Percentiles rank a stretch among this genome's conserved stretches.
Conservation (phyloP, 2,797 vertebrate genomes). For the Masticophis lateralis region DNA sequence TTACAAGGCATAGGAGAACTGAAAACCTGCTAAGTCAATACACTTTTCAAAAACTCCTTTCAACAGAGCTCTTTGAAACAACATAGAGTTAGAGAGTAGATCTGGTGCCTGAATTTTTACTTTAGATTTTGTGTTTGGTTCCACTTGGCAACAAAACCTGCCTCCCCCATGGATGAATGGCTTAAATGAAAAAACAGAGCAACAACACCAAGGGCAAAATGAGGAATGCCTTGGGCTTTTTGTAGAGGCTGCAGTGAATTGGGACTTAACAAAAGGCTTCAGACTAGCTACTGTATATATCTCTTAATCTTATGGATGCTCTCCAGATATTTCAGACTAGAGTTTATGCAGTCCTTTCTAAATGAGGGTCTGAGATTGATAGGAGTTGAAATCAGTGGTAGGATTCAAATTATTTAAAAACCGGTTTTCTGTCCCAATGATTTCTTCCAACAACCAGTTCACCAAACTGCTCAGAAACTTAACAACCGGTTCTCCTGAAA, state of each 20-base stretch:
- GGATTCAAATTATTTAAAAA: too few species aligned
- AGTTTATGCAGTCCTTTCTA: background rate
- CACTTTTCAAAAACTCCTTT: conserved; percentile 6
- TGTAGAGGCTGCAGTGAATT: background rate
- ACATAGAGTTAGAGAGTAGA: background rate
- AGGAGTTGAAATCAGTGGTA: background rate
- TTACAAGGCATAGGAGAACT: conserved; percentile 20
- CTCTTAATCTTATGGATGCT: background rate
- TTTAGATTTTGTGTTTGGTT: background rate
- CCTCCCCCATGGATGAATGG: background rate
- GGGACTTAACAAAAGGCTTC: background rate
- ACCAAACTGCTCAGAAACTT: too few species aligned
- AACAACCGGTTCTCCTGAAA: too few species aligned
- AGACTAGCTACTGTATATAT: background rate
- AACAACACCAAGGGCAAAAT: background rate
- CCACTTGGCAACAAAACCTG: background rate
- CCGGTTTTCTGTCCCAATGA: too few species aligned
- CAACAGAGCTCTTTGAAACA: background rate
- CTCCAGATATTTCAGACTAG: background rate
- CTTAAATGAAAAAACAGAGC: background rate
- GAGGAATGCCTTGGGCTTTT: background rate
- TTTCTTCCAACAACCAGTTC: too few species aligned
- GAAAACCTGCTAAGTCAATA: conserved; percentile 10
- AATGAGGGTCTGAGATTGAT: background rate
- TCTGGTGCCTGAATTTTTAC: background rate